phyloP scores from a whole-genome alignment of 2,113 vertebrate species.

The Macquaria ambigua region DNA sequence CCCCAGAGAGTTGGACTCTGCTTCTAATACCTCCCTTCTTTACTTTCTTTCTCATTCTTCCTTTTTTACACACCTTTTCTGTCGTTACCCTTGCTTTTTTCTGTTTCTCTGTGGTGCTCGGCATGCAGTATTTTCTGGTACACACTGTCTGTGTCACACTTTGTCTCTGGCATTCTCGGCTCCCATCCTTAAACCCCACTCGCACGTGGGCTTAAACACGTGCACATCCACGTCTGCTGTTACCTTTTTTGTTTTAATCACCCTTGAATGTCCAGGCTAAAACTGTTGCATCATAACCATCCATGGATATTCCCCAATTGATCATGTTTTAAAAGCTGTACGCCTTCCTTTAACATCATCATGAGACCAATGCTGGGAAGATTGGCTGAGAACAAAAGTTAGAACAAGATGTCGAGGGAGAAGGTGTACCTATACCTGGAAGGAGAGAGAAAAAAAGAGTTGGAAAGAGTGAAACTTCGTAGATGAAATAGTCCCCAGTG shows the following conservation, averaged over 20 bases:
- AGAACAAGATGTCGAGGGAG: constrained; percentile 21
- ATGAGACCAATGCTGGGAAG: neutral
- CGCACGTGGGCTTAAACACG: too few species aligned
- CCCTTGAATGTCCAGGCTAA: neutral
- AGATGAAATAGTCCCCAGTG: constrained; percentile 44
- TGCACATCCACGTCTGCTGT: neutral
- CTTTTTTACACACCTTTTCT: neutral
- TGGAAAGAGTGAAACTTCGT: constrained; percentile 36
- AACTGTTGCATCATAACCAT: neutral
- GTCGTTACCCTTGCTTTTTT: constrained; percentile 19
- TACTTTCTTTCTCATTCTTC: constrained; percentile 1
- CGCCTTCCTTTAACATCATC: neutral
- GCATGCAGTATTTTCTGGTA: neutral
- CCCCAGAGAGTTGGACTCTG: constrained; percentile 62
- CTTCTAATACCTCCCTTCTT: constrained; percentile 53
- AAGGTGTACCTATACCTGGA: constrained; percentile 11
- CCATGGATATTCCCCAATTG: neutral
- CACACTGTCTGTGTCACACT: neutral
- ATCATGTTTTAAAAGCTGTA: constrained; percentile 11
- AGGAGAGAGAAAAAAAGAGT: constrained; percentile 14
- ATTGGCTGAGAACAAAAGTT: constrained; percentile 34
- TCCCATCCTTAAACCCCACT: neutral
- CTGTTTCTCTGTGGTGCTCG: neutral
- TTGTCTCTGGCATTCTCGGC: neutral
- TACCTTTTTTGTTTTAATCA: constrained; percentile 11